These are phyloP conservation scores for Sialis fuliginosa DNA, from an alignment of 2,888 invertebrate genomes.

Conservation along the genomic window DNA sequence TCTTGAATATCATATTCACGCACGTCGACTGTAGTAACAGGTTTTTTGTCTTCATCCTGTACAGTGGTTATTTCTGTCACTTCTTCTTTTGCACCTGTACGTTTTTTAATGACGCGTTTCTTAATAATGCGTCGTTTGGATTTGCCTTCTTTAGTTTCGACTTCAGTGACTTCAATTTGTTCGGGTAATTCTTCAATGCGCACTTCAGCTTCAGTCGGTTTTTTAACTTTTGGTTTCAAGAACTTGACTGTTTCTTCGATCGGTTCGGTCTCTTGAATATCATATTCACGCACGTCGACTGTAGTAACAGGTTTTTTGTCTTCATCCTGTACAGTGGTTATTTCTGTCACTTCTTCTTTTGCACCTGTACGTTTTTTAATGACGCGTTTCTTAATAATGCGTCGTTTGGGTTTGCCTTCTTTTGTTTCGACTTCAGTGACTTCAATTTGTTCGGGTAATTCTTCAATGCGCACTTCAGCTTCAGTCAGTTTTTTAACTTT, in stretches of 20 bases:
- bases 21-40: conserved; percentile 14
- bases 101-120: conserved; percentile 15
- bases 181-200: conserved; percentile 12
- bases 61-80: conserved; percentile 16
- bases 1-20: not conserved
- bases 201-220: conserved; percentile 11
- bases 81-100: conserved; percentile 17
- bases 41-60: conserved; percentile 13
- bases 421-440: not conserved
- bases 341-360: conserved; percentile 16
- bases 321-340: conserved; percentile 13
- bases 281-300: conserved; percentile 7
- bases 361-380: conserved; percentile 14
- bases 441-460: conserved; percentile 13
- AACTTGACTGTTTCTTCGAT: conserved; percentile 10
- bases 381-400: conserved; percentile 6
- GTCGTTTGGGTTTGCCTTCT: conserved; percentile 1
- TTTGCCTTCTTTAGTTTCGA: conserved; percentile 11
- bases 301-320: conserved; percentile 11
- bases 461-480: conserved; percentile 6
- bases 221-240: too few relatives aligned
- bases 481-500: not conserved
- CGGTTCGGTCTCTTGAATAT: conserved; percentile 12
- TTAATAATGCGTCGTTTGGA: conserved; percentile 11
- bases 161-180: conserved; percentile 14